Conservation (phyloP, 2,888 invertebrate species). For the Drosophila nr. fundita region DNA sequence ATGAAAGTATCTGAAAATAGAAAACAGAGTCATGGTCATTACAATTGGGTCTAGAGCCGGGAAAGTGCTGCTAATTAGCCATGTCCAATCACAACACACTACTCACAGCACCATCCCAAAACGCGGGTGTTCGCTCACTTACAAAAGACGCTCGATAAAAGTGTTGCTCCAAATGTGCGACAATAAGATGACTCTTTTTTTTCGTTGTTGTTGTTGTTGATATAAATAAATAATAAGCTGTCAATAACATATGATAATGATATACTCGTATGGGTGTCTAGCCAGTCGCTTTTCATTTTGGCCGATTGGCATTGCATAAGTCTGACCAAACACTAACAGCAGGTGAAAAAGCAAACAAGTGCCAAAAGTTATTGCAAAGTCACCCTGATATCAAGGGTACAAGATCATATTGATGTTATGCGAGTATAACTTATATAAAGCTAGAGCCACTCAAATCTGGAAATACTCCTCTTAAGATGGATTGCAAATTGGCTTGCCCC, state of each 20-base stretch:
- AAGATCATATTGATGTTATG: not conserved
- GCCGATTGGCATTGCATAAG: conserved; percentile 47
- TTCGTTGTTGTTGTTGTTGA: conserved; percentile 11
- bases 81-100: conserved; percentile 43
- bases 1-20: conserved; percentile 55
- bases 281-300: conserved; percentile 29
- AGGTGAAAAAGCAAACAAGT: conserved; percentile 1
- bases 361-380: not conserved
- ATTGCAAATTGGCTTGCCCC: not conserved
- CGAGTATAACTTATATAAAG: not conserved
- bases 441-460: not conserved
- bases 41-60: conserved; percentile 49
- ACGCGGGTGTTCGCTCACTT: conserved; percentile 7
- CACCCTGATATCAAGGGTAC: not conserved
- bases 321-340: conserved; percentile 29
- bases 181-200: conserved; percentile 48
- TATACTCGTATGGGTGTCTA: conserved; percentile 20
- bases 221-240: conserved; percentile 49
- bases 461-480: not conserved
- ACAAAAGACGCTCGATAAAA: conserved; percentile 44
- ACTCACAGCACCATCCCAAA: not conserved
- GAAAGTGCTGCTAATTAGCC: conserved; percentile 62
- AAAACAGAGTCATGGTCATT: conserved; percentile 59
- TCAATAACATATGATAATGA: conserved; percentile 35
- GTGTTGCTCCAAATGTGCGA: conserved; percentile 49